Evolutionary conservation across 2,797 vertebrate species (phyloP), one percentile per base, ranked within the genome.

Genomic region (Chaetophractus vellerosus): DNA sequence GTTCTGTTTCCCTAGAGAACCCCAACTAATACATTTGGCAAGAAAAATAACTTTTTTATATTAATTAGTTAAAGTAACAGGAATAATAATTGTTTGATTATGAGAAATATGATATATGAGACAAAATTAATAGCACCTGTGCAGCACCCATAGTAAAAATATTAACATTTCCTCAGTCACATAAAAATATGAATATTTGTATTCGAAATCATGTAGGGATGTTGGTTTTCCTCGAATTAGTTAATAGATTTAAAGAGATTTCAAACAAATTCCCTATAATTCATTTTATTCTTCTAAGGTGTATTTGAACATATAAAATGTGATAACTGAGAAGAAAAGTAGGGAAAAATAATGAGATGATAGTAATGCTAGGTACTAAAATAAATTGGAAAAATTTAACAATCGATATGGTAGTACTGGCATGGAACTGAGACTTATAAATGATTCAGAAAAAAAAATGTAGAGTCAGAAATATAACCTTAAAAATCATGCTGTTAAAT

Each of bases 311-410:
- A 6, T 61, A 55, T 75, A 16, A 90, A 87, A 66, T 83, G 19
- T 80, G 63, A 87, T 9, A 45, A 23, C 28, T 71, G 6, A 72
- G 69, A 48, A 3, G 0, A 76, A 81, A 36, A 36, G 1, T 33
- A 45, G 21, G 14, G 6, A 2, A 55, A 24, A 63, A 41, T 28
- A 19, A 9, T 33, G 9, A 63, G 12, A 52, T 88, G 63, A 38
- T 45, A 90, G 68, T 84, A 83, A 33, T 15, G 33, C 2, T 79
- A 66, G 1, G 38, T 52, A 81, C 26, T 74, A 80, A 68, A 93
- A 94, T 64, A 72, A 64, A 93, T 52, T 24, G 45, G 18, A 86
- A 89, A 68, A 16, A 55, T 31, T 48, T 82, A 90, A 11, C 21
- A 66, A 33, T 31, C 11, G 38, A 1, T 74, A 45, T 68, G 4